Evolutionary conservation across 2,888 invertebrate genomes (phyloP).

Genomic region (Lochmaea capreae): DNA sequence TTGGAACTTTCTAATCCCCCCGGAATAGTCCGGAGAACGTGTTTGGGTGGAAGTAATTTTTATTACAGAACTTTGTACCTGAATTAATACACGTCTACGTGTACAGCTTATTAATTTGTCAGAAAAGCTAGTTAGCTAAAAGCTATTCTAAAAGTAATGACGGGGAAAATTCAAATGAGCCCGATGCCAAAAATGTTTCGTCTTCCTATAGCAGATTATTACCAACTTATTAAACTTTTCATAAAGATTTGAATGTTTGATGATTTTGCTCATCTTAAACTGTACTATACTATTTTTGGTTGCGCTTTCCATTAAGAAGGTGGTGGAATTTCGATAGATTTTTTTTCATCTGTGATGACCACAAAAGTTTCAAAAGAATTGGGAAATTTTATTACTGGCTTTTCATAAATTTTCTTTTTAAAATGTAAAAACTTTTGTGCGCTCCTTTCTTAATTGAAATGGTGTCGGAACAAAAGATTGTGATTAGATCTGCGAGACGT

Average conservation of each 20-base stretch:
- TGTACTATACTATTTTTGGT: not conserved
- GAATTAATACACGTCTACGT: slow-evolving; percentile 37
- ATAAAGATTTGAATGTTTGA: too few species aligned
- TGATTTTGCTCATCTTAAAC: not conserved
- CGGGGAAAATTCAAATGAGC: slow-evolving; percentile 33
- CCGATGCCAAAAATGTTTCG: not conserved
- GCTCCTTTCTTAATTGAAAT: slow-evolving; percentile 20
- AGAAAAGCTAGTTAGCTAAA: slow-evolving; percentile 31
- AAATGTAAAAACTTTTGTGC: slow-evolving; percentile 21
- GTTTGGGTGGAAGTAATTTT: slow-evolving; percentile 36
- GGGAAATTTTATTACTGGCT: slow-evolving; percentile 20
- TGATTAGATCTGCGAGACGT: slow-evolving; percentile 19
- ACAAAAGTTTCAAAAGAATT: slow-evolving; percentile 11
- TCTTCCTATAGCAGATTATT: not conserved
- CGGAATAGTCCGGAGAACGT: slow-evolving; percentile 30
- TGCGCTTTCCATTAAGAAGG: not conserved
- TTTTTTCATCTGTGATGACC: slow-evolving; percentile 24
- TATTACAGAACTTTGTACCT: slow-evolving; percentile 34
- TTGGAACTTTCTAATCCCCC: slow-evolving; percentile 30
- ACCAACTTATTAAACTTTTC: too few species aligned
- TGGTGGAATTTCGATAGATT: slow-evolving; percentile 19
- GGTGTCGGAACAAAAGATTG: slow-evolving; percentile 20
- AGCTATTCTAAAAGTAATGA: slow-evolving; percentile 28
- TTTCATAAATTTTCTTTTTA: slow-evolving; percentile 17
- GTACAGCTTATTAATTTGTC: slow-evolving; percentile 34